Evolutionary conservation across 2,888 invertebrate species (phyloP).

Genomic region (Glaucopsyche alexis): DNA sequence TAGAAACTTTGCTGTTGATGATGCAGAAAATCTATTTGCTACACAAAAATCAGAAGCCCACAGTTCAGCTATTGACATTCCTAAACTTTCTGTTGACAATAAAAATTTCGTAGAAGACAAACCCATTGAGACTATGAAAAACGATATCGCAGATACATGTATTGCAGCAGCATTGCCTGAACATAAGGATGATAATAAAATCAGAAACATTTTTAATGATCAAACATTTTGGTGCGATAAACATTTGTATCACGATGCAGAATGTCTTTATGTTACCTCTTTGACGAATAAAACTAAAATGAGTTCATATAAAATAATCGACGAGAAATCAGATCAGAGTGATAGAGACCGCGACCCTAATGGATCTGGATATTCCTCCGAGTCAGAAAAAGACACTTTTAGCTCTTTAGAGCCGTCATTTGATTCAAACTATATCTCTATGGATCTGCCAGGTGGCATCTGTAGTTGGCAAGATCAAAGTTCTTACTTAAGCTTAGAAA

Average conservation of each 20-base stretch:
- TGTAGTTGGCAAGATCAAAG: slow-evolving; percentile 91
- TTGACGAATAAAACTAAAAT: slow-evolving; percentile 71
- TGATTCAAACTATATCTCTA: slow-evolving; percentile 83
- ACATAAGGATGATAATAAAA: slow-evolving; percentile 40
- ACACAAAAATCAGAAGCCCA: slow-evolving; percentile 54
- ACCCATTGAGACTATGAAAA: background rate
- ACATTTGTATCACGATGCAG: slow-evolving; percentile 83
- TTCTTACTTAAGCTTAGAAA: slow-evolving; percentile 85
- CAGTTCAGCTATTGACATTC: slow-evolving; percentile 68
- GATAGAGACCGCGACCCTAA: slow-evolving; percentile 82
- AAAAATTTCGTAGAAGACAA: background rate
- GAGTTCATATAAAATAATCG: slow-evolving; percentile 47
- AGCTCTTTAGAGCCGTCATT: slow-evolving; percentile 53
- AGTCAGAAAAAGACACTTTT: slow-evolving; percentile 54
- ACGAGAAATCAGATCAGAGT: slow-evolving; percentile 68
- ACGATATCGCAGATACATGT: slow-evolving; percentile 46
- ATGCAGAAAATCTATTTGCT: slow-evolving; percentile 39
- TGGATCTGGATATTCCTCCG: slow-evolving; percentile 79
- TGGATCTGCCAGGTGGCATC: slow-evolving; percentile 88
- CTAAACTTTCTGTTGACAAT: background rate
- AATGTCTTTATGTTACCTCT: slow-evolving; percentile 80
- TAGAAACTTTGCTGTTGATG: slow-evolving; percentile 62
- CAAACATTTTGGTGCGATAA: slow-evolving; percentile 82
- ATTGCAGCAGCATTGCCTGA: slow-evolving; percentile 37
- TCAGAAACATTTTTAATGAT: slow-evolving; percentile 64